Conservation (phyloP, 2,888 invertebrate species). For the Nemotelus pantherinus region DNA sequence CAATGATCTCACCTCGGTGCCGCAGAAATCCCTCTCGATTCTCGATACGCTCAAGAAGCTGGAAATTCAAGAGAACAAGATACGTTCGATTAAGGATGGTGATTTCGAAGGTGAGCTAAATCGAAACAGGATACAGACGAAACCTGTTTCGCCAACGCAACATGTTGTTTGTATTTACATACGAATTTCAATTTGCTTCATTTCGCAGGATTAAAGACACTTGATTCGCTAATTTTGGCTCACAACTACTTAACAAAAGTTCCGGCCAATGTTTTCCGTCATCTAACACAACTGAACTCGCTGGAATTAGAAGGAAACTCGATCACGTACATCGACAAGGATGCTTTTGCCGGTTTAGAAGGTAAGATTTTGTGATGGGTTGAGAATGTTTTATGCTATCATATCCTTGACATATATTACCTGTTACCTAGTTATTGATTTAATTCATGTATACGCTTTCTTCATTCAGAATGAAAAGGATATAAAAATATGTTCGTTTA, state of each 20-base stretch:
- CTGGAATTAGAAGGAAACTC: conserved; percentile 88
- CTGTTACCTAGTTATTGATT: too few relatives aligned
- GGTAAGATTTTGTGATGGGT: conserved; percentile 67
- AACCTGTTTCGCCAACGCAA: neutral
- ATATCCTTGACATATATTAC: too few relatives aligned
- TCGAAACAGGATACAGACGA: too few relatives aligned
- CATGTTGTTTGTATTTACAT: neutral
- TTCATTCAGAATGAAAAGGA: too few relatives aligned
- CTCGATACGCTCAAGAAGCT: conserved; percentile 84
- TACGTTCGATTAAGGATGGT: conserved; percentile 79
- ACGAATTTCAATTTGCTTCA: neutral
- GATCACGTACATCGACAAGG: conserved; percentile 82
- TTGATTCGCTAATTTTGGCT: conserved; percentile 86
- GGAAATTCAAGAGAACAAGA: conserved; percentile 88
- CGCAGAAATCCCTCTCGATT: conserved; percentile 82
- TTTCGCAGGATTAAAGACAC: conserved; percentile 74
- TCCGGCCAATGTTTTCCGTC: conserved; percentile 83
- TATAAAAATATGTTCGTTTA: too few relatives aligned
- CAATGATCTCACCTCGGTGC: conserved; percentile 80
- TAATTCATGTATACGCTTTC: too few relatives aligned
- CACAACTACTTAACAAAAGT: conserved; percentile 84
- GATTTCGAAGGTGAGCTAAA: conserved; percentile 80
- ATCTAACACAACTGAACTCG: conserved; percentile 82
- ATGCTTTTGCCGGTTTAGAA: conserved; percentile 88
- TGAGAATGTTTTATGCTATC: conserved; percentile 26